Base-by-base conservation (phyloP, 2,797 vertebrate genomes). In the Discoglossus pictus region DNA sequence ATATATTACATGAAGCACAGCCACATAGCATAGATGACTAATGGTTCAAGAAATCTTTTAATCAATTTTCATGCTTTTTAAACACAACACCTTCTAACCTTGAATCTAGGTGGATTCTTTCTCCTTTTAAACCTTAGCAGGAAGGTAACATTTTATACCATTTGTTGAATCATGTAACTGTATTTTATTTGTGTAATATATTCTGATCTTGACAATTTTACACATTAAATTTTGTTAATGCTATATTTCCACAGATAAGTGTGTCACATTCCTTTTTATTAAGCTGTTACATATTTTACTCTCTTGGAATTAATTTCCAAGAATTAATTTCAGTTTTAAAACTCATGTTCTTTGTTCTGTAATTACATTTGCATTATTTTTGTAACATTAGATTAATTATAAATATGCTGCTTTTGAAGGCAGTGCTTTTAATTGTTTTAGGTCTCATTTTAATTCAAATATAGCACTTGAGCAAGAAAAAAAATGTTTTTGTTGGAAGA, bases 121-220 rank as follows among this genome's bases (percentile, higher is more conserved):
- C 23, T 34, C 48, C 39, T 52, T 23, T 13, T 61, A 60, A 52
- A 51, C 47, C 43, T 59, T 68, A 38, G n/a, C 38, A 68, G 47
- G 36, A 68, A 68, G 65, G 65, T 60, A 60, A 60, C 55, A 35
- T 68, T 68, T 67, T 67, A 59, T 58, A 67, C 53, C 31, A 67
- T 67, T 67, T 67, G 54, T 68, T 48, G 52, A 68, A 68, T 60
- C 54, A 1, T 78, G 56, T 76, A 74, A 66, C 62, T 77, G 35
- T 81, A 78, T 42, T n/a, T n/a, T n/a, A 55, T 76, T 70, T 81
- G 65, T 65, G 60, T 68, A n/a, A 59, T 70, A 82, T 68, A 77
- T 34, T 76, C 60, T 0, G 51, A 56, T 73, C 4, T 69, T 55
- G 76, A 62, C 72, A 43, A 67, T 66, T 68, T 60, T 60, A 61